A percentile compares a stretch with the other conserved stretches of the same genome.
phyloP scores from a whole-genome alignment of 2,113 vertebrate species.

The Sapayoa aenigma region DNA sequence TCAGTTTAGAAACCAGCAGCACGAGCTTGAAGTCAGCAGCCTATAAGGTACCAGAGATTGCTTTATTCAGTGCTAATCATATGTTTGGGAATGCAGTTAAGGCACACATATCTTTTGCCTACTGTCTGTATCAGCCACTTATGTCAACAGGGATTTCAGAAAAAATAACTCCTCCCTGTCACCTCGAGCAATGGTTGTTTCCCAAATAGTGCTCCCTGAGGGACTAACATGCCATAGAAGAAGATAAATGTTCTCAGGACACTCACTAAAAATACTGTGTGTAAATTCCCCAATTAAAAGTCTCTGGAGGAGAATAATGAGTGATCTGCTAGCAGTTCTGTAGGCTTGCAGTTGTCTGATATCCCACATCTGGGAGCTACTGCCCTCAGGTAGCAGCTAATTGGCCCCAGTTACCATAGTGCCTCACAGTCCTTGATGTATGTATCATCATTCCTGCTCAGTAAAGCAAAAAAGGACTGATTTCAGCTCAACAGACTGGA shows the following conservation, averaged over 20 bases:
- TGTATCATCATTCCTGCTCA: background rate
- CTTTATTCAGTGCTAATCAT: background rate
- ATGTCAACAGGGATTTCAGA: background rate
- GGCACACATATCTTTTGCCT: background rate
- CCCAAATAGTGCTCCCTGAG: conserved; percentile 6
- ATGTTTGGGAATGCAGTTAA: background rate
- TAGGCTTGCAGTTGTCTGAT: conserved; percentile 11
- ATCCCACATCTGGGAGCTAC: conserved; percentile 29
- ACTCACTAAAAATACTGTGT: background rate
- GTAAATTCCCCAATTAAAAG: conserved; percentile 43
- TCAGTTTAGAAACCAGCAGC: background rate
- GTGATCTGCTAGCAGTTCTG: conserved; percentile 34
- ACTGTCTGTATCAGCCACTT: background rate
- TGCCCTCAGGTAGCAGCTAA: conserved; percentile 30
- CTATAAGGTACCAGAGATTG: background rate
- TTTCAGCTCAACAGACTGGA: background rate
- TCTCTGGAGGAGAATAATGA: conserved; percentile 43
- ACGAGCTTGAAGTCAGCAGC: background rate
- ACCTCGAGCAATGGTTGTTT: background rate
- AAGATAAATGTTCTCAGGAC: conserved; percentile 43
- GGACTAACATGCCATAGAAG: background rate
- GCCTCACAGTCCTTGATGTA: background rate
- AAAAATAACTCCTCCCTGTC: conserved; percentile 16
- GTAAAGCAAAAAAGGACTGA: conserved; percentile 18
- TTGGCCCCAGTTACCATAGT: conserved; percentile 26